A percentile compares a stretch with the other conserved stretches of the same genome.
Conservation (phyloP, 1,140 invertebrate genomes). For the Dendroctonus valens region DNA sequence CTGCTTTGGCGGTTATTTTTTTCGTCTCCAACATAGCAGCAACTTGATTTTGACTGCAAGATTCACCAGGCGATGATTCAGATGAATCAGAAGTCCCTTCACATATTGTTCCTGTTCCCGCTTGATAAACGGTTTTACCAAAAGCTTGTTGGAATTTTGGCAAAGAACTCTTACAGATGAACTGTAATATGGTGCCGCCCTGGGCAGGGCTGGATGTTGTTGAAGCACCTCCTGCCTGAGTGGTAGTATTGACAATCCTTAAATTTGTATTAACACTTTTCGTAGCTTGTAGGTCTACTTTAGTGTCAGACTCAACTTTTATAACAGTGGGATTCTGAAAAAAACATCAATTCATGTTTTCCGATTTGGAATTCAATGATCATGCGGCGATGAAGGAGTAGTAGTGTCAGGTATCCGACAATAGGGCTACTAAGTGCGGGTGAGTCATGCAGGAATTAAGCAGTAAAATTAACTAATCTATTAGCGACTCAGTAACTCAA, state of each 20-base stretch:
- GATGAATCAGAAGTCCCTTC: neutral
- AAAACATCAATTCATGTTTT: neutral
- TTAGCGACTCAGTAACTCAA: neutral
- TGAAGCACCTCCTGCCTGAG: slow-evolving; percentile 16
- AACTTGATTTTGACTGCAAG: slow-evolving; percentile 20
- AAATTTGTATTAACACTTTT: slow-evolving; percentile 26
- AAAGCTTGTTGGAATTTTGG: slow-evolving; percentile 81
- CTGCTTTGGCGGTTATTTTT: slow-evolving; percentile 39
- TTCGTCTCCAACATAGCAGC: slow-evolving; percentile 46
- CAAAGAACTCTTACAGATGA: slow-evolving; percentile 61
- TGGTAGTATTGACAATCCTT: slow-evolving; percentile 32
- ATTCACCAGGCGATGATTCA: slow-evolving; percentile 1
- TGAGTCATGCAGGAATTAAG: too few species aligned
- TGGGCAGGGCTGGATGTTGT: slow-evolving; percentile 30
- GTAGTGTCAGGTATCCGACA: too few species aligned
- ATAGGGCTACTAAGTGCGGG: too few species aligned
- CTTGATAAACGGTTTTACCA: slow-evolving; percentile 62
- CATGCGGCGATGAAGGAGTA: too few species aligned
- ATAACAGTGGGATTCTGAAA: slow-evolving; percentile 28
- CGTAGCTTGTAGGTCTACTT: slow-evolving; percentile 12
- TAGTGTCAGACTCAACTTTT: slow-evolving; percentile 25
- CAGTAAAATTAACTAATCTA: too few species aligned
- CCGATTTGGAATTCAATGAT: too few species aligned
- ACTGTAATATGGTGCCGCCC: slow-evolving; percentile 49
- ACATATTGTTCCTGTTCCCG: slow-evolving; percentile 22